These are phyloP conservation scores for Dicyrtomina minuta DNA, from an alignment of 2,888 invertebrate species.

Conservation along the genomic window DNA sequence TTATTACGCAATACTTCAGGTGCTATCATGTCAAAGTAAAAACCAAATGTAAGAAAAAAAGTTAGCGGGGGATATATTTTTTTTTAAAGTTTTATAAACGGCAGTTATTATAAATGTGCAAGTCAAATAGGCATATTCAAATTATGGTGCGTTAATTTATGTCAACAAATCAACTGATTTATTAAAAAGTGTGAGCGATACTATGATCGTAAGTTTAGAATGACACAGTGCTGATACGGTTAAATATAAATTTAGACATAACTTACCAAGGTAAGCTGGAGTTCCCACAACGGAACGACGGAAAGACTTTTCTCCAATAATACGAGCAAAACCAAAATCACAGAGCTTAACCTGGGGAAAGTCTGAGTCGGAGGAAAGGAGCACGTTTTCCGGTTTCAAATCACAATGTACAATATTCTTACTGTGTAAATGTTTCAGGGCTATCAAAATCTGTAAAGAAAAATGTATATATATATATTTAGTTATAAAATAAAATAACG, in stretches of 20 bases:
- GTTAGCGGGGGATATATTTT: no score
- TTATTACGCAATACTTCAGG: slow-evolving; percentile 98
- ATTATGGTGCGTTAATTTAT: background rate
- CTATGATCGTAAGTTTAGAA: no score
- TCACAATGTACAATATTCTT: slow-evolving; percentile 99
- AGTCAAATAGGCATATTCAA: no score
- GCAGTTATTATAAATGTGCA: no score
- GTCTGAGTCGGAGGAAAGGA: slow-evolving; percentile 89
- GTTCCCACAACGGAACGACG: slow-evolving; percentile 96
- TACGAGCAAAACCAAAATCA: slow-evolving; percentile 98
- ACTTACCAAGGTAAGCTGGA: slow-evolving; percentile 95
- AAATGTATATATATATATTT: slow-evolving; percentile 24
- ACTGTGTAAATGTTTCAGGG: slow-evolving; percentile 93
- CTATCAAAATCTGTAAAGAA: slow-evolving; percentile 79
- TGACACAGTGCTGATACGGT: no score
- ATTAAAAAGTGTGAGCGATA: background rate
- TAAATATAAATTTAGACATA: background rate
- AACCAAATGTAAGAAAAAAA: no score
- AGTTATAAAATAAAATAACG: background rate
- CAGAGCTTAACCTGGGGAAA: slow-evolving; percentile 98
- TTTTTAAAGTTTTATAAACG: background rate
- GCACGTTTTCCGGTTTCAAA: slow-evolving; percentile 95
- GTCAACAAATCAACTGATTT: background rate
- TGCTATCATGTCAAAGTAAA: slow-evolving; percentile 62
- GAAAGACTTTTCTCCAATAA: slow-evolving; percentile 98